Evolutionary conservation across 2,113 vertebrate genomes (phyloP).

Genomic region (Eptesicus fuscus): DNA sequence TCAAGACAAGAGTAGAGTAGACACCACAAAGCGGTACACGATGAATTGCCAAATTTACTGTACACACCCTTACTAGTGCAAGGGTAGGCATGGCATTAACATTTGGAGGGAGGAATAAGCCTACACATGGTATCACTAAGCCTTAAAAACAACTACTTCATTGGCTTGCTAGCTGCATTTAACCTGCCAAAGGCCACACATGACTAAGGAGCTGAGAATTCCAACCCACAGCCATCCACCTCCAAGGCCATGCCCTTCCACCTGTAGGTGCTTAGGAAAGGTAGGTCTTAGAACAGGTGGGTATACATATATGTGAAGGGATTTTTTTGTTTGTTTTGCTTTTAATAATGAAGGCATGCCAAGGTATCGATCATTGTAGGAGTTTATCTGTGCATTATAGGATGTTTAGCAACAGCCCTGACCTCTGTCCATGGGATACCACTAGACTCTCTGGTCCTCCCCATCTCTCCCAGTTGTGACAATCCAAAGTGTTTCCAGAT

Average conservation of each 20-base stretch:
- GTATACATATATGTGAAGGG: not conserved
- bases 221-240: not conserved
- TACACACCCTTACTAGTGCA: not conserved
- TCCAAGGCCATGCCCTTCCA: not conserved
- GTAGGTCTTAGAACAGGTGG: not conserved
- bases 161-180: not conserved
- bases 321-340: not conserved
- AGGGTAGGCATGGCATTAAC: not conserved
- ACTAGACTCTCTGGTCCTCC: not conserved
- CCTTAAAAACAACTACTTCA: not conserved
- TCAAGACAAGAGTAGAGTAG: not conserved
- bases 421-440: not conserved
- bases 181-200: not conserved
- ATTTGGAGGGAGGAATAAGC: not conserved
- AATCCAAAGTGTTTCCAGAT: not conserved
- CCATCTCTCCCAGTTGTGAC: not conserved
- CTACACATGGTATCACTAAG: not conserved
- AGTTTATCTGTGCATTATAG: not conserved
- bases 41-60: not conserved
- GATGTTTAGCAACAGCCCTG: not conserved
- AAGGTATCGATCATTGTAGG: not conserved
- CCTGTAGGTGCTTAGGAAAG: not conserved
- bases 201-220: not conserved
- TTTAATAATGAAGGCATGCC: not conserved
- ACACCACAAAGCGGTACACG: not conserved